Evolutionary conservation across 2,888 invertebrate genomes (phyloP).

Genomic region (Phania funesta): DNA sequence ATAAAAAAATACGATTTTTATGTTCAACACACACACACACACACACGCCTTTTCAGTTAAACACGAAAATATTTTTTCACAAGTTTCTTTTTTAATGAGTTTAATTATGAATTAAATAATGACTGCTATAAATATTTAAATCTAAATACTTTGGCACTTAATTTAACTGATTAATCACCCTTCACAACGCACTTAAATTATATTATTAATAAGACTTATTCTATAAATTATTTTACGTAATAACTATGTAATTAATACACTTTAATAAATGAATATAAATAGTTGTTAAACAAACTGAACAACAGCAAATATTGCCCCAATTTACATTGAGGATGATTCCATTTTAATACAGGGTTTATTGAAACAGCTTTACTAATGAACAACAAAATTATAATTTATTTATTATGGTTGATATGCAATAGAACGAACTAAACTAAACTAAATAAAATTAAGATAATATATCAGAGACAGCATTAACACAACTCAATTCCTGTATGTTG

Average conservation of each 20-base stretch:
- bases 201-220: conserved; percentile 15
- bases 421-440: background rate
- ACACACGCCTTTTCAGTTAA: background rate
- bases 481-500: no score
- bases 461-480: background rate
- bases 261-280: conserved; percentile 2
- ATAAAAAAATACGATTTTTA: background rate
- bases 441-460: background rate
- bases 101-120: conserved; percentile 6
- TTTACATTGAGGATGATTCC: background rate
- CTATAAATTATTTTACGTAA: conserved; percentile 29
- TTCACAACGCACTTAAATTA: background rate
- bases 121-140: conserved; percentile 1
- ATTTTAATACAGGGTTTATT: conserved; percentile 49
- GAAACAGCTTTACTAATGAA: conserved; percentile 38
- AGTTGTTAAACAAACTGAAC: background rate
- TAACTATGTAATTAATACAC: background rate
- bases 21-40: no score
- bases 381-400: conserved; percentile 12
- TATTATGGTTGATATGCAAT: conserved; percentile 1
- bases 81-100: no score
- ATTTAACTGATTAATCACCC: conserved; percentile 5
- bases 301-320: background rate
- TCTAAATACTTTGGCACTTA: background rate
- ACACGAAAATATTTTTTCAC: no score